Evolutionary conservation across 2,888 invertebrate species (phyloP).

Genomic region (Salpingus planirostris): DNA sequence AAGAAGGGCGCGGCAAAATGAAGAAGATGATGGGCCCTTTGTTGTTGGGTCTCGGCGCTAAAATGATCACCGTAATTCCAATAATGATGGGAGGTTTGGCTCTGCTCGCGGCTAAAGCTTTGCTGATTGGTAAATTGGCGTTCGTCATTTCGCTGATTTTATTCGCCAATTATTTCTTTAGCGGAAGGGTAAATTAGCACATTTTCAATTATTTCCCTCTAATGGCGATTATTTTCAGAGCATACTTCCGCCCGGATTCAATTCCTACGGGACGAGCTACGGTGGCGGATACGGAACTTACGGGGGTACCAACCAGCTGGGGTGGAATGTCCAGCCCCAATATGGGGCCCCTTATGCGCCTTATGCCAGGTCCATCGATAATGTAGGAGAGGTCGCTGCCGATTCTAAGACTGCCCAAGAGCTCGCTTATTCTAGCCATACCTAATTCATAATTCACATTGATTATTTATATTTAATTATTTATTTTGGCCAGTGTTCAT

Average conservation of each 20-base stretch:
- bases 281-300: neutral
- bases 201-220: neutral
- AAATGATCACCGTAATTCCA: conserved; percentile 62
- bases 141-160: conserved; percentile 62
- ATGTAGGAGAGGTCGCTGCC: no score
- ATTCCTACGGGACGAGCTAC: no score
- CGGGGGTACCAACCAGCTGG: neutral
- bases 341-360: no score
- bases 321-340: neutral
- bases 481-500: no score
- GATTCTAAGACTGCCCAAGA: neutral
- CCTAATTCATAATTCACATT: neutral
- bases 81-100: conserved; percentile 63
- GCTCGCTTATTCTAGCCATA: neutral
- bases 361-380: neutral
- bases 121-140: conserved; percentile 70
- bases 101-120: conserved; percentile 65
- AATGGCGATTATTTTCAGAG: no score
- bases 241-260: no score
- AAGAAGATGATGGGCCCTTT: conserved; percentile 60
- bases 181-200: conserved; percentile 4
- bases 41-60: conserved; percentile 60
- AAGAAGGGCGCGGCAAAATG: conserved; percentile 72
- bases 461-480: neutral
- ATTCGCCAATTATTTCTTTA: conserved; percentile 49